Evolutionary conservation across 1,140 invertebrate genomes (phyloP).

Genomic region (Neotoxoptera formosana): DNA sequence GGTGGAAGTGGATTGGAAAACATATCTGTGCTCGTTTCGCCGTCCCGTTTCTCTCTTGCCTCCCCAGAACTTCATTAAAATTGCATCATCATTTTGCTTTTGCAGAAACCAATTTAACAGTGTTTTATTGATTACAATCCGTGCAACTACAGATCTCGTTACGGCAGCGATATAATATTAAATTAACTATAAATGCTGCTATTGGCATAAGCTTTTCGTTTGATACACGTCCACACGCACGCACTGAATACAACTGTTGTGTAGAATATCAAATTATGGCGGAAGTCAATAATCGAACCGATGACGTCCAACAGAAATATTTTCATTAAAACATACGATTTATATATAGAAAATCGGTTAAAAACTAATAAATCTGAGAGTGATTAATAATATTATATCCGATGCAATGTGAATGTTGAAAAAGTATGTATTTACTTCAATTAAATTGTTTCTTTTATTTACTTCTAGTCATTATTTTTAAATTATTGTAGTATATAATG

Average conservation of each 20-base stretch:
- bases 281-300: neutral
- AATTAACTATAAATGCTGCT: neutral
- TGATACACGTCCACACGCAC: neutral
- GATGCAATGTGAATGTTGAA: neutral
- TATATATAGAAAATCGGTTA: neutral
- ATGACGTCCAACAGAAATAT: neutral
- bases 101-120: slow-evolving; percentile 32
- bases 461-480: too few species aligned
- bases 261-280: neutral
- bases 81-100: slow-evolving; percentile 37
- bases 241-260: too few species aligned
- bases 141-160: neutral
- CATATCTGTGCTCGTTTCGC: slow-evolving; percentile 35
- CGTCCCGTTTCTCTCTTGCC: neutral
- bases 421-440: neutral
- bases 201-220: neutral
- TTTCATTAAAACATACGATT: neutral
- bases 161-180: neutral
- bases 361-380: neutral
- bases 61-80: slow-evolving; percentile 45
- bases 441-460: too few species aligned
- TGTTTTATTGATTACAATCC: slow-evolving; percentile 28
- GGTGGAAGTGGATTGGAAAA: slow-evolving; percentile 51
- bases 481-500: too few species aligned
- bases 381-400: too few species aligned